Evolutionary conservation across 2,888 invertebrate genomes (phyloP).

Genomic region (Orthosia gothica): DNA sequence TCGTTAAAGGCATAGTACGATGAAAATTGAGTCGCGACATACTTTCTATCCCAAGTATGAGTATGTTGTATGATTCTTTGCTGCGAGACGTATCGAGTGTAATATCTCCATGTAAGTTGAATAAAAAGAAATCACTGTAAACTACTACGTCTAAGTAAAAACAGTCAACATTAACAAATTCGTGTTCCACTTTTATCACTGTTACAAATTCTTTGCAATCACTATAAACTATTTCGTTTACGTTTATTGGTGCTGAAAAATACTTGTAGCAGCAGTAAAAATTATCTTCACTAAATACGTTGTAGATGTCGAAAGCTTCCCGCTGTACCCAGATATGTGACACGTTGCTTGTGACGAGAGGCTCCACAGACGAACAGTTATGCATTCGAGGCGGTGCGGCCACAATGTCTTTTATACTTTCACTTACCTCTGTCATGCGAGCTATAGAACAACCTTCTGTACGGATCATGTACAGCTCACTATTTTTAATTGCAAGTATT

Average conservation of each 20-base stretch:
- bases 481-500: conserved; percentile 16
- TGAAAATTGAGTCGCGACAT: conserved; percentile 96
- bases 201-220: conserved; percentile 66
- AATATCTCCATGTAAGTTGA: conserved; percentile 37
- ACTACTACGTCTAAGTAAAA: conserved; percentile 87
- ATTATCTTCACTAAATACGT: conserved; percentile 39
- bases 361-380: conserved; percentile 58
- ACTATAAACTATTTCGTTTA: conserved; percentile 63
- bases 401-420: conserved; percentile 56
- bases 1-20: conserved; percentile 95
- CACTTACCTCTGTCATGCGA: conserved; percentile 60
- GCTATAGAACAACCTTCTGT: conserved; percentile 72
- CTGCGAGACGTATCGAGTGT: neutral
- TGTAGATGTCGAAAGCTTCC: conserved; percentile 58
- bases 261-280: conserved; percentile 71
- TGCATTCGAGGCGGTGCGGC: conserved; percentile 28
- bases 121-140: conserved; percentile 70
- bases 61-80: conserved; percentile 90
- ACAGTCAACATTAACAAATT: conserved; percentile 89
- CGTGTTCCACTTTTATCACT: conserved; percentile 62
- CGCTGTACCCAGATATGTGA: conserved; percentile 71
- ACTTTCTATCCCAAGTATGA: conserved; percentile 96
- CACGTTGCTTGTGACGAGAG: conserved; percentile 65
- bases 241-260: conserved; percentile 57
- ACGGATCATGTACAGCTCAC: conserved; percentile 62